Conservation (phyloP, 2,113 vertebrate species). For the Malaclemys terrapin region DNA sequence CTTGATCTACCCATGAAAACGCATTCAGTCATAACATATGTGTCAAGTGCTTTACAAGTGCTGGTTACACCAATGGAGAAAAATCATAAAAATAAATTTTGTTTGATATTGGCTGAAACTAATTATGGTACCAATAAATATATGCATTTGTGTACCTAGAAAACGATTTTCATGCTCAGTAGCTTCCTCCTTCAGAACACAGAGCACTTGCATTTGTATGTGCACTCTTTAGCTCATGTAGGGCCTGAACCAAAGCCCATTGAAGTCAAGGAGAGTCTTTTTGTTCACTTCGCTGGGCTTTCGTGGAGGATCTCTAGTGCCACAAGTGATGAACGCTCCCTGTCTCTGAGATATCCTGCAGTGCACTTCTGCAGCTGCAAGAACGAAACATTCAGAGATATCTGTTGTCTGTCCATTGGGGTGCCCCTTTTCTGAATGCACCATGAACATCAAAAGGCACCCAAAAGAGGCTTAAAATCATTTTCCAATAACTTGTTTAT, state of each 20-base stretch:
- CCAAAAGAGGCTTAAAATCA: not conserved
- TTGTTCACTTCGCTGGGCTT: not conserved
- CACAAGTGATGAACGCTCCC: not conserved
- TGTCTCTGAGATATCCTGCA: not conserved
- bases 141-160: too few relatives aligned
- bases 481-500: not conserved
- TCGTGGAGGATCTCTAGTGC: not conserved
- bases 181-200: too few relatives aligned
- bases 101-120: too few relatives aligned
- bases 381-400: not conserved
- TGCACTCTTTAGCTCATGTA: too few relatives aligned
- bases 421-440: not conserved
- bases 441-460: not conserved
- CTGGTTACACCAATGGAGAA: too few relatives aligned
- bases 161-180: too few relatives aligned
- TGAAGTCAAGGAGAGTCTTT: slow-evolving; percentile 45
- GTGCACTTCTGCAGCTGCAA: not conserved
- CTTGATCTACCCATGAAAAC: too few relatives aligned
- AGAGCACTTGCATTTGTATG: too few relatives aligned
- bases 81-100: too few relatives aligned
- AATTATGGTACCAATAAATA: too few relatives aligned
- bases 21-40: too few relatives aligned
- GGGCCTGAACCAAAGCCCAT: not conserved
- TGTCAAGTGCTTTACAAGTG: too few relatives aligned
- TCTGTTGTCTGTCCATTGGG: not conserved